These are phyloP conservation scores for Dendrocincla tyrannina DNA, from an alignment of 2,797 vertebrate species.

Conservation along the genomic window DNA sequence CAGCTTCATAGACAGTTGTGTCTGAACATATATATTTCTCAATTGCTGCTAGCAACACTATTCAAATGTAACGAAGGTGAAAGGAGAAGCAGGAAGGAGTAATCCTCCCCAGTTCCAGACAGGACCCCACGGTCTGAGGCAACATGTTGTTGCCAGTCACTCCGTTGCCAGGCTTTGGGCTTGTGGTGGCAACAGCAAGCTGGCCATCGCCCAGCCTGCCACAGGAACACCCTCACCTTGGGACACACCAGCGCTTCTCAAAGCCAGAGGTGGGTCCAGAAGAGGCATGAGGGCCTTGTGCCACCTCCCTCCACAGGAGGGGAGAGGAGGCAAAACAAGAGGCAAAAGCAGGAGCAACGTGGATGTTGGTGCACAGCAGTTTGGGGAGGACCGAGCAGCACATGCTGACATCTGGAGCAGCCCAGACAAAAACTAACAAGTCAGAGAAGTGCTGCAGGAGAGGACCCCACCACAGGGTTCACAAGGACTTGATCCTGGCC, in stretches of 20 bases:
- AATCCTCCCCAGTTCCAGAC: neutral
- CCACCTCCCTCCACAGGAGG: neutral
- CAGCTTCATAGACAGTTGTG: neutral
- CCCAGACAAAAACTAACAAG: rapidly evolving
- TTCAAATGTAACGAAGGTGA: neutral
- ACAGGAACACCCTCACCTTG: rapidly evolving
- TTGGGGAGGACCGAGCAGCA: neutral
- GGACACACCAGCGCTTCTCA: neutral
- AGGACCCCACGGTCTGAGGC: neutral
- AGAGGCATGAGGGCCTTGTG: neutral
- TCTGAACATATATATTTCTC: rapidly evolving
- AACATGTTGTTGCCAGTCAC: neutral
- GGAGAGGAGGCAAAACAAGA: neutral
- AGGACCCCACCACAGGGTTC: rapidly evolving
- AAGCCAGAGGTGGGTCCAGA: neutral
- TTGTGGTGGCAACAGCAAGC: neutral
- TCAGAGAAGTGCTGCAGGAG: neutral
- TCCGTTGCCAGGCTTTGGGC: rapidly evolving
- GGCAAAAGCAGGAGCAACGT: neutral
- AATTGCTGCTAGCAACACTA: neutral
- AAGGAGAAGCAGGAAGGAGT: neutral
- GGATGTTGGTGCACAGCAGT: neutral
- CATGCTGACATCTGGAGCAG: neutral
- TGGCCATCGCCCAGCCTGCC: neutral
- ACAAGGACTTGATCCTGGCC: neutral